phyloP scores from a whole-genome alignment of 1,140 invertebrate genomes.

The Brevipalpus yothersi region DNA sequence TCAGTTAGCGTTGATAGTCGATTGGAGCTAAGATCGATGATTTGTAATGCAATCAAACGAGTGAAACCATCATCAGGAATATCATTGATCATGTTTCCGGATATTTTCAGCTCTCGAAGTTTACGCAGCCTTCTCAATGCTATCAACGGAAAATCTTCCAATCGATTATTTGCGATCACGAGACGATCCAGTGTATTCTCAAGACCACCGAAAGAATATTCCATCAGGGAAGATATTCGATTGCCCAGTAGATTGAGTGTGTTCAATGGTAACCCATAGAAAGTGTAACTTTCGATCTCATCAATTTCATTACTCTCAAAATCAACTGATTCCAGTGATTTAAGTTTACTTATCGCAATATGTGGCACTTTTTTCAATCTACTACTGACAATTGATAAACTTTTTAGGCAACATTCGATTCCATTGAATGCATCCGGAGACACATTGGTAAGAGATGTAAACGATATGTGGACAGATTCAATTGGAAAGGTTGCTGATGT shows the following conservation, averaged over 20 bases:
- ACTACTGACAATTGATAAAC: conserved; percentile 49
- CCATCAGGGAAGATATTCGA: conserved; percentile 33
- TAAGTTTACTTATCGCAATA: conserved; percentile 42
- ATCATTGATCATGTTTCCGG: conserved; percentile 53
- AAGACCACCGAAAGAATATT: conserved; percentile 57
- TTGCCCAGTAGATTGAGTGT: conserved; percentile 65
- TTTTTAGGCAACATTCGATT: conserved; percentile 45
- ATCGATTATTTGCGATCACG: conserved; percentile 58
- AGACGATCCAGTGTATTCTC: conserved; percentile 52
- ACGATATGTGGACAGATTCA: conserved; percentile 43
- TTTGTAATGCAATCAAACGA: conserved; percentile 37
- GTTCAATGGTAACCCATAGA: conserved; percentile 50
- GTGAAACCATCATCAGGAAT: conserved; percentile 43
- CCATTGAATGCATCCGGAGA: conserved; percentile 43
- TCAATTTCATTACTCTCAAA: conserved; percentile 61
- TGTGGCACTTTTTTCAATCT: conserved; percentile 52
- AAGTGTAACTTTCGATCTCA: conserved; percentile 55
- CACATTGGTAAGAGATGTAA: conserved; percentile 45
- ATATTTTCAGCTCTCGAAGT: conserved; percentile 40
- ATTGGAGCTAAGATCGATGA: conserved; percentile 62
- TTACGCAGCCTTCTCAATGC: conserved; percentile 45
- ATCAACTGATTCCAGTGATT: conserved; percentile 43
- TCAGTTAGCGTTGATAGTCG: conserved; percentile 43
- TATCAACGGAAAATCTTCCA: conserved; percentile 50
- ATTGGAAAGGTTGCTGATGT: conserved; percentile 19